Percentiles rank a stretch among this genome's conserved stretches.
These are phyloP conservation scores for Triplophysa siluroides DNA, from an alignment of 2,113 vertebrate genomes.

Conservation along the genomic window DNA sequence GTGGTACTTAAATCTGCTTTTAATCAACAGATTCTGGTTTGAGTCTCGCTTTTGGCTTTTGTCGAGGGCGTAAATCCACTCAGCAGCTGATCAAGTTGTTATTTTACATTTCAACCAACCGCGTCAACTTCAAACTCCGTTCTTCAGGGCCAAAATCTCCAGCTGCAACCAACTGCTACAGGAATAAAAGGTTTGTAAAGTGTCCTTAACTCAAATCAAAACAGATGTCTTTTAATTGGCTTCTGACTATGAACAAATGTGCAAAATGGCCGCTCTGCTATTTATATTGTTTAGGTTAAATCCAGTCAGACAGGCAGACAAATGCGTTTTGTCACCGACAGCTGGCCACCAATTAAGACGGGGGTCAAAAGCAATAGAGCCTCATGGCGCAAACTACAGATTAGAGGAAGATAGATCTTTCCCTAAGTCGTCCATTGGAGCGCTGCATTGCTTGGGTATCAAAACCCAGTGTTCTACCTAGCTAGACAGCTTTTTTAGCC, in stretches of 20 bases:
- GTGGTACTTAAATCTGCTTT: neutral
- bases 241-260: constrained; percentile 73
- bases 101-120: neutral
- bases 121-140: neutral
- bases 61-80: neutral
- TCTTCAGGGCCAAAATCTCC: neutral
- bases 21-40: neutral
- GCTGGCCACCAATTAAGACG: constrained; percentile 73
- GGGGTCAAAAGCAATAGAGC: constrained; percentile 46
- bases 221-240: constrained; percentile 81
- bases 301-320: constrained; percentile 75
- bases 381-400: constrained; percentile 61
- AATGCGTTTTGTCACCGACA: constrained; percentile 76
- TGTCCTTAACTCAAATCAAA: constrained; percentile 66
- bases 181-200: constrained; percentile 71
- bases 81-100: neutral
- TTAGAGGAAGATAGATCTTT: constrained; percentile 39
- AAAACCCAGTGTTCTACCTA: neutral
- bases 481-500: neutral
- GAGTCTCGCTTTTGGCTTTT: neutral
- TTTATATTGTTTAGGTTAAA: constrained; percentile 66
- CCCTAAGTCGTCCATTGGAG: constrained; percentile 53
- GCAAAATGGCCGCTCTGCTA: constrained; percentile 61
- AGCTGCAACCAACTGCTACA: constrained; percentile 58
- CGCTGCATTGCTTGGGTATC: neutral